Conservation (phyloP, 1,140 invertebrate genomes). For the Sycophila sp. region DNA sequence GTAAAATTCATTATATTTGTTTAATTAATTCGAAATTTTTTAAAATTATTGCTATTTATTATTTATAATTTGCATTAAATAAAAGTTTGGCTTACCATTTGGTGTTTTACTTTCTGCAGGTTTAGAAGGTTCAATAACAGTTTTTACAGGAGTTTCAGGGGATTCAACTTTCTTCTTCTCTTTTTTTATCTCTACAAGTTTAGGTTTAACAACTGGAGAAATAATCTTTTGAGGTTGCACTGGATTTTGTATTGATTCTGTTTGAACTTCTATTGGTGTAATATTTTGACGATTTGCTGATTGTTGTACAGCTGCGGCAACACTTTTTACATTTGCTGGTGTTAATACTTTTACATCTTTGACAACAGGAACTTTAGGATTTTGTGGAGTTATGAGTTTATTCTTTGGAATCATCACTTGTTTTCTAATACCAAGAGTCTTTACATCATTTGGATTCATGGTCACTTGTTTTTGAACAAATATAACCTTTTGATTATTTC, state of each 20-base stretch:
- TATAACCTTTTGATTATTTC: constrained; percentile 56
- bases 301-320: not conserved
- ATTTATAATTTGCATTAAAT: constrained; percentile 15
- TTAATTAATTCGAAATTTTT: not conserved
- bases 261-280: constrained; percentile 28
- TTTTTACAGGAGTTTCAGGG: constrained; percentile 41
- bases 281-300: constrained; percentile 28
- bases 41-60: not conserved
- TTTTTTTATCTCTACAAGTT: constrained; percentile 55
- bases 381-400: constrained; percentile 44
- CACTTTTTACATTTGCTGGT: constrained; percentile 26
- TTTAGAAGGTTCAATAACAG: constrained; percentile 46
- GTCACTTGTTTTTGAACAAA: constrained; percentile 60
- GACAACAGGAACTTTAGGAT: constrained; percentile 44
- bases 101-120: constrained; percentile 46
- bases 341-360: constrained; percentile 54
- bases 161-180: constrained; percentile 57
- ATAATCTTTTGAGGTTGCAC: constrained; percentile 32
- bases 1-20: not conserved
- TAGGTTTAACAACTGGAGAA: constrained; percentile 44
- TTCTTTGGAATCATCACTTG: constrained; percentile 51
- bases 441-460: constrained; percentile 56
- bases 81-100: constrained; percentile 43
- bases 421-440: constrained; percentile 50
- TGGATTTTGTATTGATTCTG: not conserved